These are phyloP conservation scores for Drosophila truncata DNA, from an alignment of 1,140 invertebrate species.

Conservation along the genomic window DNA sequence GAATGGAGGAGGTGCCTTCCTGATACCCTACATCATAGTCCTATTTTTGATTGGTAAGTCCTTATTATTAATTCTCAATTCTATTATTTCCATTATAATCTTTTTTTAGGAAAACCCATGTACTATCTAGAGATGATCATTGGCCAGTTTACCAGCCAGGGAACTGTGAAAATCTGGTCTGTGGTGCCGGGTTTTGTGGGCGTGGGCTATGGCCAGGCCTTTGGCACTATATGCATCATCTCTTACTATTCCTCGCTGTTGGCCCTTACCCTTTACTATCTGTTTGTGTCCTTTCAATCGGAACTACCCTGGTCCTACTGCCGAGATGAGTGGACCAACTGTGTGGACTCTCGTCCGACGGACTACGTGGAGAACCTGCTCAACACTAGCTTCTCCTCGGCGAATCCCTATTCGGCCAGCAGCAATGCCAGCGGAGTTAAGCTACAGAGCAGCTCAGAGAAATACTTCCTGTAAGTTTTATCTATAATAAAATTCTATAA, in stretches of 20 bases:
- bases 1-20: conserved; percentile 90
- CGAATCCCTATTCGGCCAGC: conserved; percentile 22
- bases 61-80: background rate
- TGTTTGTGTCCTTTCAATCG: conserved; percentile 88
- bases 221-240: conserved; percentile 89
- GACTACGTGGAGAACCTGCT: conserved; percentile 10
- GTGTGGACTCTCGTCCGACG: conserved; percentile 72
- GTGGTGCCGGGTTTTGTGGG: conserved; percentile 87
- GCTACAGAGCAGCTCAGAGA: conserved; percentile 85
- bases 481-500: no score
- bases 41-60: conserved; percentile 91
- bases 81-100: background rate
- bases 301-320: conserved; percentile 90
- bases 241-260: conserved; percentile 91
- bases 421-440: conserved; percentile 2
- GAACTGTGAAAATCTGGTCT: conserved; percentile 88
- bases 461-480: conserved; percentile 85
- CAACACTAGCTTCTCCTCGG: conserved; percentile 8
- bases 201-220: conserved; percentile 90
- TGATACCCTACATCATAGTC: conserved; percentile 94
- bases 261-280: conserved; percentile 89
- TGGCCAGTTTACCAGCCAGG: conserved; percentile 90
- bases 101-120: conserved; percentile 88
- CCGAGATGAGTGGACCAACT: conserved; percentile 87
- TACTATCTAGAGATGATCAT: conserved; percentile 94